phyloP scores from a whole-genome alignment of 2,888 invertebrate genomes.

The Panopea generosa region DNA sequence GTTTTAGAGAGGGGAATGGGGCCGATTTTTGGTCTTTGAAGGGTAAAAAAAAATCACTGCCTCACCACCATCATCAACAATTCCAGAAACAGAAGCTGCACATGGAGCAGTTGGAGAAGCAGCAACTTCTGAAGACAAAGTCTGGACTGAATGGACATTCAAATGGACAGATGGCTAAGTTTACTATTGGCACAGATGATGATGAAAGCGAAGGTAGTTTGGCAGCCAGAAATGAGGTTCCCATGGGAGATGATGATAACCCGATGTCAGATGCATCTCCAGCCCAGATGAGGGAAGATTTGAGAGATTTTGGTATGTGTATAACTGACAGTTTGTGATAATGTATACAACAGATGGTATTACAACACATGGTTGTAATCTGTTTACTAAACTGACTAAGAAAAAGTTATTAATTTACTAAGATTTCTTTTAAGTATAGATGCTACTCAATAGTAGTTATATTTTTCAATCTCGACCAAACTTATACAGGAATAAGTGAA shows the following conservation, averaged over 20 bases:
- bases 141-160: conserved; percentile 4
- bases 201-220: conserved; percentile 48
- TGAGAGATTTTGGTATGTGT: background rate
- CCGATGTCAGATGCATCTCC: conserved; percentile 58
- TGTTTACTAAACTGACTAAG: no score
- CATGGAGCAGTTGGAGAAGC: conserved; percentile 38
- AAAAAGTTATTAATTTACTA: no score
- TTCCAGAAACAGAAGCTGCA: conserved; percentile 58
- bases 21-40: no score
- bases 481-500: no score
- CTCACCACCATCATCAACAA: background rate
- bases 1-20: no score
- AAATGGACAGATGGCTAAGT: conserved; percentile 43
- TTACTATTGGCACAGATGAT: conserved; percentile 59
- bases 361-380: no score
- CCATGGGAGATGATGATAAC: conserved; percentile 70
- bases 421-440: no score
- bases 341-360: no score
- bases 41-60: no score
- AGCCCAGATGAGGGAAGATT: conserved; percentile 19
- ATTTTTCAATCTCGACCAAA: no score
- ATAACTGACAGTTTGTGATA: no score
- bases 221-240: conserved; percentile 48
- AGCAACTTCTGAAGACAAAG: conserved; percentile 2
- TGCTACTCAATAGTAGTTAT: no score